Conservation (phyloP, 37 sponge, comb jelly and placozoan species). For the Oscarella lobularis region DNA sequence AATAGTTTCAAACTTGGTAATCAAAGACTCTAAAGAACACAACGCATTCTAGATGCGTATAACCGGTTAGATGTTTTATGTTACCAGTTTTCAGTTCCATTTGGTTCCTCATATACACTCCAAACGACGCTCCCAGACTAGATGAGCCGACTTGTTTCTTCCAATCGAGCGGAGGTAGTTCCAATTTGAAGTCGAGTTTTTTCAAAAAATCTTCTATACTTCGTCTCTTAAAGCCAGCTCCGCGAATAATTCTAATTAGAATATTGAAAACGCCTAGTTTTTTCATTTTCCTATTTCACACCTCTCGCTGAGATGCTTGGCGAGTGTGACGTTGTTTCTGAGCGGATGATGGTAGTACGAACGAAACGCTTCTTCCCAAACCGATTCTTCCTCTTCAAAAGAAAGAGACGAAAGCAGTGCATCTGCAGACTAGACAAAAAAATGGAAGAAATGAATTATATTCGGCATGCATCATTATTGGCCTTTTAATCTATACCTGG, state of each 20-base stretch:
- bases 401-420: neutral
- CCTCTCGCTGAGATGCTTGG: neutral
- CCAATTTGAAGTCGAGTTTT: neutral
- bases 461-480: too few relatives aligned
- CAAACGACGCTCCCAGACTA: neutral
- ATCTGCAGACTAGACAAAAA: neutral
- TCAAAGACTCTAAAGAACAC: neutral
- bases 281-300: neutral
- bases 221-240: neutral
- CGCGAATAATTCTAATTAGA: neutral
- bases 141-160: neutral
- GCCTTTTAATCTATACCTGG: neutral
- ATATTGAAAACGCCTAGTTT: neutral
- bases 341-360: neutral
- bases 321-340: neutral
- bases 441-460: too few relatives aligned
- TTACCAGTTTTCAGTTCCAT: neutral
- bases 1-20: neutral
- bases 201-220: neutral
- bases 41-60: neutral
- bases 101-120: neutral
- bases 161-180: neutral
- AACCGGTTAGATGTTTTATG: neutral
- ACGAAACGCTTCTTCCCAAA: neutral
- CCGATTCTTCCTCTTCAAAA: neutral